Conservation (phyloP, 2,113 vertebrate species). For the Ameiurus melas region DNA sequence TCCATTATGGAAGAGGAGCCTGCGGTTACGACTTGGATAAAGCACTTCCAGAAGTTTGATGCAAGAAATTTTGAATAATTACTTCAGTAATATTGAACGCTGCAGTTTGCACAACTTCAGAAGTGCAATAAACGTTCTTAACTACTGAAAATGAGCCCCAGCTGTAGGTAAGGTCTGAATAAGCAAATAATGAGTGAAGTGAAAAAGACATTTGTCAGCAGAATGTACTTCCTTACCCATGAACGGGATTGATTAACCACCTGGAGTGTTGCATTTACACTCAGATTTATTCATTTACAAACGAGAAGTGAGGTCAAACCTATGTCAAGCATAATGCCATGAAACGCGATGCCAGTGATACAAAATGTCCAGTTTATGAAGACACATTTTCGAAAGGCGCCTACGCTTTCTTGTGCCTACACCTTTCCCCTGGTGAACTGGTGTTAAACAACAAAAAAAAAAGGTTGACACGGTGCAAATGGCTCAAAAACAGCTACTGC, state of each 20-base stretch:
- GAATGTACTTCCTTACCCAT: not conserved
- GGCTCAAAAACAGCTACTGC: not conserved
- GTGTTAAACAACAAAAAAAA: not conserved
- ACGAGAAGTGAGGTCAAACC: not conserved
- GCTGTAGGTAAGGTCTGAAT: not conserved
- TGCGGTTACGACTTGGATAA: not conserved
- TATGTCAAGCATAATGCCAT: not conserved
- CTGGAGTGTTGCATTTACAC: not conserved
- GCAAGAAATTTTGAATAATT: constrained; percentile 4
- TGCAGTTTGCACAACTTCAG: not conserved
- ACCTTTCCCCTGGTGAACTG: not conserved
- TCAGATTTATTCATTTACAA: not conserved
- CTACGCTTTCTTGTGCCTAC: not conserved
- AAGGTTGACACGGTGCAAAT: not conserved
- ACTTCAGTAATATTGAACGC: not conserved
- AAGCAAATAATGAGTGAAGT: not conserved
- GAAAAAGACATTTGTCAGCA: not conserved
- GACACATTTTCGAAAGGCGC: not conserved
- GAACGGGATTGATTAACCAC: not conserved
- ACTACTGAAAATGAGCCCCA: constrained; percentile 21
- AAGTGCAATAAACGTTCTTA: constrained; percentile 29
- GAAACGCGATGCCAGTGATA: too few species aligned
- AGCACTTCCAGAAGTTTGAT: not conserved
- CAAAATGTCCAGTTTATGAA: not conserved
- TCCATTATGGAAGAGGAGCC: not conserved